phyloP scores from a whole-genome alignment of 1,140 invertebrate genomes.

The Drosophila erecta region DNA sequence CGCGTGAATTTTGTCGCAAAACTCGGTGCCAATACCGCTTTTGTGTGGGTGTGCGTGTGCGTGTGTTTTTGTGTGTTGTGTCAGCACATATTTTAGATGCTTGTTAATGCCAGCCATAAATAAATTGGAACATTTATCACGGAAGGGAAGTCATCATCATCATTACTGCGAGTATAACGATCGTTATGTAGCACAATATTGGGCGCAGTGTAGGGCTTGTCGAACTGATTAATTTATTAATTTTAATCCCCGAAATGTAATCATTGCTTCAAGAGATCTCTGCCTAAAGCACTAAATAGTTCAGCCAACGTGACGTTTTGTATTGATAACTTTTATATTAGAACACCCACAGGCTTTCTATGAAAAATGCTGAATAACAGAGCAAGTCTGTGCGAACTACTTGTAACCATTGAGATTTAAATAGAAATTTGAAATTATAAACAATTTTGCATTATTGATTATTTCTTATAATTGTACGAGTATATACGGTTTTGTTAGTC shows the following conservation, averaged over 20 bases:
- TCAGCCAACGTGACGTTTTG: no score
- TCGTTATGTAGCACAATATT: constrained; percentile 50
- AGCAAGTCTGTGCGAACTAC: not conserved
- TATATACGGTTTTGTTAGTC: constrained; percentile 30
- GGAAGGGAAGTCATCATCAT: constrained; percentile 21
- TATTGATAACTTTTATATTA: no score
- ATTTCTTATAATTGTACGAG: not conserved
- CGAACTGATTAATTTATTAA: not conserved
- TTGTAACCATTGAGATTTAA: not conserved
- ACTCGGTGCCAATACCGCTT: constrained; percentile 32
- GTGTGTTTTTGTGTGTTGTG: constrained; percentile 35
- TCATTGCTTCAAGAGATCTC: not conserved
- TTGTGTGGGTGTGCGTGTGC: constrained; percentile 39
- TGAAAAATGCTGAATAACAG: not conserved
- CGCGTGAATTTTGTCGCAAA: constrained; percentile 49
- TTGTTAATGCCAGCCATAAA: constrained; percentile 66
- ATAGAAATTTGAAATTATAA: not conserved
- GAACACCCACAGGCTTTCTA: not conserved
- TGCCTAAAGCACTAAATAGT: no score
- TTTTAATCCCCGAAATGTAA: not conserved
- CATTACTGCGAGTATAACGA: constrained; percentile 12
- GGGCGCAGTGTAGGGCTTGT: constrained; percentile 4
- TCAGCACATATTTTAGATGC: constrained; percentile 67
- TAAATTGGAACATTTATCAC: constrained; percentile 43
- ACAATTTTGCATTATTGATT: not conserved